Evolutionary conservation across 2,113 vertebrate genomes (phyloP).

Genomic region (Sceloporus tristichus): DNA sequence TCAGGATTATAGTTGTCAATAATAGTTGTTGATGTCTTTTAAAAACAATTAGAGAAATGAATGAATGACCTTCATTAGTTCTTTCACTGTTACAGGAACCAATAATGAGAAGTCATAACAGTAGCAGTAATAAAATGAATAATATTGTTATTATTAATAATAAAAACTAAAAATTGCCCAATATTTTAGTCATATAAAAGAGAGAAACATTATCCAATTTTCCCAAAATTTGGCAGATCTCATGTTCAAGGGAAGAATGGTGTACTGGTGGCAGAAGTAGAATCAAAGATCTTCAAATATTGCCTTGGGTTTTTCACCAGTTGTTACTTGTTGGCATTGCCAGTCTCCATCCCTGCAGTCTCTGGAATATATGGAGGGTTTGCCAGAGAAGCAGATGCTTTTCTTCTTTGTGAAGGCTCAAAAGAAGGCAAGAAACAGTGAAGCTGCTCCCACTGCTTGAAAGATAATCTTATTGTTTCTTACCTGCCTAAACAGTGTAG

Average conservation of each 20-base stretch:
- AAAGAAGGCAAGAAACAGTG: background rate
- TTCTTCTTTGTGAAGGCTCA: background rate
- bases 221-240: background rate
- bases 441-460: background rate
- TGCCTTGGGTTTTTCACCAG: background rate
- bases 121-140: background rate
- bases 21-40: background rate
- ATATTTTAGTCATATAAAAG: background rate
- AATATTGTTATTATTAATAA: background rate
- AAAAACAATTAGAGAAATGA: background rate
- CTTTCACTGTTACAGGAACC: background rate
- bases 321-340: background rate
- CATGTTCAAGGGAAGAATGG: background rate
- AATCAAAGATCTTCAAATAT: background rate
- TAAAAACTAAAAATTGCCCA: background rate
- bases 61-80: background rate
- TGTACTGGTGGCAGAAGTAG: background rate
- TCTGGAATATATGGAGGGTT: background rate
- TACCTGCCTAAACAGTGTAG: background rate
- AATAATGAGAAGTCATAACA: background rate
- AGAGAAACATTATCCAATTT: background rate
- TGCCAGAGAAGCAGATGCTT: background rate
- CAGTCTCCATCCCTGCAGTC: background rate
- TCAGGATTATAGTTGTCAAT: background rate
- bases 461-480: background rate